Evolutionary conservation across 2,113 vertebrate genomes (phyloP).

Genomic region (Chionomys nivalis): DNA sequence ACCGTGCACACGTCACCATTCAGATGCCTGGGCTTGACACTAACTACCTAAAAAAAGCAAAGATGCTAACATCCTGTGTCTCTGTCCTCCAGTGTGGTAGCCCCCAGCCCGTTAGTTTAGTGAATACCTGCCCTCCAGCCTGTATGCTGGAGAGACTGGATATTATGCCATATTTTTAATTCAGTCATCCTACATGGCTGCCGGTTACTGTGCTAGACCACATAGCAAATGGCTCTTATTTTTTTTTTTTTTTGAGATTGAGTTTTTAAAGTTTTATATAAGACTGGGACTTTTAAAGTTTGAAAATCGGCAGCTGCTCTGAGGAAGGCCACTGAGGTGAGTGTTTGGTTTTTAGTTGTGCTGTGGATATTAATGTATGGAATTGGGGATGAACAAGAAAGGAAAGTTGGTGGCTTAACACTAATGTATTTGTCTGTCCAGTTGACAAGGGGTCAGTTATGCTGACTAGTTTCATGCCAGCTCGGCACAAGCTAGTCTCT

Average conservation of each 20-base stretch:
- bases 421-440: not conserved
- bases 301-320: not conserved
- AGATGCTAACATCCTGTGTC: not conserved
- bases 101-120: not conserved
- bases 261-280: not conserved
- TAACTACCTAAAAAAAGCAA: not conserved
- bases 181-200: not conserved
- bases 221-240: not conserved
- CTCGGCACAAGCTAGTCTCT: not conserved
- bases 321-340: not conserved
- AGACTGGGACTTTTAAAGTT: not conserved
- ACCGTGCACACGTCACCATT: not conserved
- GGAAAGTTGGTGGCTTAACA: too few species aligned
- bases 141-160: not conserved
- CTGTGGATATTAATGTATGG: not conserved
- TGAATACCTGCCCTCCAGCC: not conserved
- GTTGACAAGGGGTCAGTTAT: not conserved
- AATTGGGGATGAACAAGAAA: not conserved
- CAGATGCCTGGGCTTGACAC: too few species aligned
- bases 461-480: not conserved
- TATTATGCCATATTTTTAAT: not conserved
- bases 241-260: not conserved
- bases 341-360: not conserved
- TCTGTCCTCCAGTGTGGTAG: not conserved
- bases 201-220: not conserved